Conservation (phyloP, 2,113 vertebrate genomes). For the Raja brachyura region DNA sequence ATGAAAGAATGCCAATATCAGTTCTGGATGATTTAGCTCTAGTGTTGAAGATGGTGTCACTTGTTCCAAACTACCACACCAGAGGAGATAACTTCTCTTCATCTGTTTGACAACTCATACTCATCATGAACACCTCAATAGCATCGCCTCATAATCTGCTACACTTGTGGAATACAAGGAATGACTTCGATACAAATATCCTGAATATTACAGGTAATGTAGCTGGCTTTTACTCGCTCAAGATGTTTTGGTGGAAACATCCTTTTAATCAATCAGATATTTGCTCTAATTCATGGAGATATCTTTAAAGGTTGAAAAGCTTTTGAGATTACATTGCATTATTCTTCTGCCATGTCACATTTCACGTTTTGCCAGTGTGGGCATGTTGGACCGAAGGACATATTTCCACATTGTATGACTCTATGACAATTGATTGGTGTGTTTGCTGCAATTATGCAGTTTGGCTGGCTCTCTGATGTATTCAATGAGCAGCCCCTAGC, state of each 20-base stretch:
- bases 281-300: slow-evolving; percentile 10
- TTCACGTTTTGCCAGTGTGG: too few species aligned
- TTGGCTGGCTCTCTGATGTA: not conserved
- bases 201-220: not conserved
- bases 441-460: not conserved
- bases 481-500: not conserved
- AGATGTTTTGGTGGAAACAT: not conserved
- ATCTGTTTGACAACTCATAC: not conserved
- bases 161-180: not conserved
- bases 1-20: not conserved
- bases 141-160: not conserved
- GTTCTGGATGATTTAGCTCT: not conserved
- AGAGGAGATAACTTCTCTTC: not conserved
- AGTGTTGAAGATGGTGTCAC: not conserved
- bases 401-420: too few species aligned
- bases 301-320: not conserved
- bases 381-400: too few species aligned
- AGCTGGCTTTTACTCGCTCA: not conserved
- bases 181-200: not conserved
- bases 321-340: slow-evolving; percentile 17
- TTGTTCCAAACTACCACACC: not conserved
- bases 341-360: not conserved
- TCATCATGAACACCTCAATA: not conserved
- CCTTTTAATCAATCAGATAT: not conserved
- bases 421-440: not conserved